Evolutionary conservation across 2,797 vertebrate genomes (phyloP), one percentile per base, ranked within the genome.

Genomic region (Molossus molossus): DNA sequence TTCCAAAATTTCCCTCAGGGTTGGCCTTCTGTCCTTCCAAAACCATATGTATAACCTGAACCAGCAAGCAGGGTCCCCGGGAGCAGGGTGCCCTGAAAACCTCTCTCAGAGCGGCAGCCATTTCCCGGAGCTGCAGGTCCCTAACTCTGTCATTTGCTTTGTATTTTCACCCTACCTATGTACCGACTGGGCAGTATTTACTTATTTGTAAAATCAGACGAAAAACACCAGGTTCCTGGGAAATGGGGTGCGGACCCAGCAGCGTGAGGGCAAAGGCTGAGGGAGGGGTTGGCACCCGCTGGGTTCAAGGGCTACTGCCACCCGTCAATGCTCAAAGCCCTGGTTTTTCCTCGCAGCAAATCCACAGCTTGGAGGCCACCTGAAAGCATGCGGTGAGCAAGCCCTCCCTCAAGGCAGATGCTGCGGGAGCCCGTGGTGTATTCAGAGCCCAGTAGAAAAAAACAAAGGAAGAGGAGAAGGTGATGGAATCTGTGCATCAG

Each of bases 401-500:
- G 10, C 45, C 58, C 29, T 55, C 10, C 29, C 25, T 29, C 4
- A 85, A 75, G 48, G 40, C 40, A 62, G 64, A 48, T 3, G 5
- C 53, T 11, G 4, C 23, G 7, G 27, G 29, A n/a, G 4, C 48
- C n/a, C 6, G 1, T 0, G 0, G 0, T n/a, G 17, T 5, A 33
- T 37, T 72, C n/a, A 9, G 13, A 87, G 10, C 55, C 77, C 29
- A 23, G 15, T 1, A 70, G 81, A 13, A 40, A 25, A 25, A 50
- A 53, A 27, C 11, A n/a, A 70, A 65, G 8, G 5, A n/a, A 29
- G 3, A 23, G 20, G 15, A 40, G 50, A 48, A 55, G 14, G 21
- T 37, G 58, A 72, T 37, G 14, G 60, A 45, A 62, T 21, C 45
- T 40, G 25, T 75, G 6, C 17, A 11, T 7, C 45, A 40, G 12